Evolutionary conservation across 2,888 invertebrate genomes (phyloP).

Genomic region (Pelosia muscerda): DNA sequence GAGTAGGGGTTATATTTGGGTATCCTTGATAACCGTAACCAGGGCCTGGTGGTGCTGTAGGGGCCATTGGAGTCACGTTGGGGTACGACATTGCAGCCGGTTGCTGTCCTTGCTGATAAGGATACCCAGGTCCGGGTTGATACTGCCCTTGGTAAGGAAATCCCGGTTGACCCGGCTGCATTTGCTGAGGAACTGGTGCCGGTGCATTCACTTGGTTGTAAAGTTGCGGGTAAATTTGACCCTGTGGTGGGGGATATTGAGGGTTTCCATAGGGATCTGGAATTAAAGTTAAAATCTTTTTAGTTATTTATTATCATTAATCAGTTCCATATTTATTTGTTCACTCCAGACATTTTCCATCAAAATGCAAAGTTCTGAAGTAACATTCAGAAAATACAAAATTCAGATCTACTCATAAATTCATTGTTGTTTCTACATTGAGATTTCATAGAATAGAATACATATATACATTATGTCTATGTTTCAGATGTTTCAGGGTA

Average conservation of each 20-base stretch:
- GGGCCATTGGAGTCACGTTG: conserved; percentile 46
- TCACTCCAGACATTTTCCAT: no score
- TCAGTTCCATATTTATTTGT: not conserved
- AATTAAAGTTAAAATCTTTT: conserved; percentile 36
- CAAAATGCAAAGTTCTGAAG: no score
- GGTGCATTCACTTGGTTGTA: conserved; percentile 66
- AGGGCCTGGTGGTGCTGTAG: conserved; percentile 47
- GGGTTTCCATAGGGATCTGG: conserved; percentile 72
- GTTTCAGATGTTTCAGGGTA: not conserved
- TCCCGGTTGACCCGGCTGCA: conserved; percentile 54
- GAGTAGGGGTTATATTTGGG: conserved; percentile 52
- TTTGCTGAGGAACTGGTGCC: conserved; percentile 57
- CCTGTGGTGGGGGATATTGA: conserved; percentile 72
- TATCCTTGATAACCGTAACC: conserved; percentile 48
- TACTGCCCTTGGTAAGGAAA: conserved; percentile 39
- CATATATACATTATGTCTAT: not conserved
- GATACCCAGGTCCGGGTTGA: conserved; percentile 53
- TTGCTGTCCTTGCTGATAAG: conserved; percentile 51
- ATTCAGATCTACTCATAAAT: no score
- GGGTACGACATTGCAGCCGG: conserved; percentile 71
- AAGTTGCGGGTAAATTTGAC: conserved; percentile 72
- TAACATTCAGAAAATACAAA: no score
- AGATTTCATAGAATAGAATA: not conserved
- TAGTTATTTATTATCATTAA: not conserved
- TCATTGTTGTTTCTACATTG: not conserved